Conservation (phyloP, 2,113 vertebrate species). For the Delphinapterus leucas region DNA sequence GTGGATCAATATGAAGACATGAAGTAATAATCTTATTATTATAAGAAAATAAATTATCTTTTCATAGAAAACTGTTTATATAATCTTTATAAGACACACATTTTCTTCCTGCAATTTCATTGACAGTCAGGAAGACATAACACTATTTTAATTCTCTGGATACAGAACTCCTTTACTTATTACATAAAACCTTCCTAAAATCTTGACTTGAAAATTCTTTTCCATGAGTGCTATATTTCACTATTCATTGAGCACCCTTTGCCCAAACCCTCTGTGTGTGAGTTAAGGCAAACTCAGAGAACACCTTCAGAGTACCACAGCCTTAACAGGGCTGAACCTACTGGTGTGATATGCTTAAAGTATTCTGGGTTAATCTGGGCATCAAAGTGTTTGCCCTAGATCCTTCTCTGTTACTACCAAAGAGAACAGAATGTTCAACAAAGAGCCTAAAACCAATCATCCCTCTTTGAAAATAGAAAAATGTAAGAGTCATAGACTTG, state of each 20-base stretch:
- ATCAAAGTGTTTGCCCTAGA: background rate
- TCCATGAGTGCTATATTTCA: background rate
- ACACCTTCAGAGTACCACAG: background rate
- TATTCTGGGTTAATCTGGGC: background rate
- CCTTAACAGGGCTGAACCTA: background rate
- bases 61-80: background rate
- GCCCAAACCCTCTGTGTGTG: background rate
- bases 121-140: background rate
- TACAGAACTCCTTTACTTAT: background rate
- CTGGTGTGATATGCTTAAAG: background rate
- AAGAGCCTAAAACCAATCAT: background rate
- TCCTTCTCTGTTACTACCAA: background rate
- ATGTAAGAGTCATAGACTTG: background rate
- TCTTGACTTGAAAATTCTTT: background rate
- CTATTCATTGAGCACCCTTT: background rate
- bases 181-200: background rate
- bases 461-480: background rate
- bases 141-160: background rate
- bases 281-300: background rate
- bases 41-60: background rate
- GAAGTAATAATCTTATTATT: background rate
- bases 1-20: background rate
- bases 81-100: background rate
- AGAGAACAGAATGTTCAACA: background rate
- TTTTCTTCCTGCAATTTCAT: background rate